Conservation (phyloP, 2,888 invertebrate genomes). For the Nysson spinosus region DNA sequence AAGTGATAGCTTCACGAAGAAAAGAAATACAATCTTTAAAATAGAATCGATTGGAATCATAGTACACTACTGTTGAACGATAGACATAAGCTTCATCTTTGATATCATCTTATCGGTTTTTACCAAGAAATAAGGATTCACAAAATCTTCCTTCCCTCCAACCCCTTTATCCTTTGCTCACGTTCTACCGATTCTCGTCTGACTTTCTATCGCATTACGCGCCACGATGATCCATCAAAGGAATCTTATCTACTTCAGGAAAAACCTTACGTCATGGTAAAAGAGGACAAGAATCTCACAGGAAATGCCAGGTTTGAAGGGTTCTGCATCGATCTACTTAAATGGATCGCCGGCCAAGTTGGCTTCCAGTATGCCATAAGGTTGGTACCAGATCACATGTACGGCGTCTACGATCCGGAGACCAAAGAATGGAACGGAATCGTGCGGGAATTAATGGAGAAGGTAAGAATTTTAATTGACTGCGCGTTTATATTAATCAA, state of each 20-base stretch:
- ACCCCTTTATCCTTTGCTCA: not conserved
- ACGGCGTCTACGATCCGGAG: constrained; percentile 91
- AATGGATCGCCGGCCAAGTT: constrained; percentile 89
- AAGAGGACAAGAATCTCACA: constrained; percentile 89
- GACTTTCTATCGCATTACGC: not conserved
- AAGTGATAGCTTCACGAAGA: no score
- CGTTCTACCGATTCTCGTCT: no score
- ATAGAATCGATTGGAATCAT: not conserved
- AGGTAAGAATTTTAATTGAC: constrained; percentile 79
- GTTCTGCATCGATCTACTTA: constrained; percentile 93
- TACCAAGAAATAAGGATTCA: no score
- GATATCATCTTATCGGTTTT: no score
- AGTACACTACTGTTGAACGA: no score
- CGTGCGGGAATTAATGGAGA: constrained; percentile 90
- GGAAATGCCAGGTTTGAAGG: constrained; percentile 94
- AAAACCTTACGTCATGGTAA: constrained; percentile 94
- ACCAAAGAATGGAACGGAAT: constrained; percentile 95
- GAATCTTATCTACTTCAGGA: constrained; percentile 80
- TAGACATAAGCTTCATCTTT: no score
- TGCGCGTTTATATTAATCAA: no score
- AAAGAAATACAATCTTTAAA: no score
- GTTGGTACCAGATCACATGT: constrained; percentile 92
- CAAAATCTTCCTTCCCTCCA: no score
- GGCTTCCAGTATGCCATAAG: constrained; percentile 93
- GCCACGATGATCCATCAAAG: constrained; percentile 27